Evolutionary conservation across 2,888 invertebrate genomes (phyloP), one percentile per base, ranked within the genome.

Genomic region (Netelia inedita): DNA sequence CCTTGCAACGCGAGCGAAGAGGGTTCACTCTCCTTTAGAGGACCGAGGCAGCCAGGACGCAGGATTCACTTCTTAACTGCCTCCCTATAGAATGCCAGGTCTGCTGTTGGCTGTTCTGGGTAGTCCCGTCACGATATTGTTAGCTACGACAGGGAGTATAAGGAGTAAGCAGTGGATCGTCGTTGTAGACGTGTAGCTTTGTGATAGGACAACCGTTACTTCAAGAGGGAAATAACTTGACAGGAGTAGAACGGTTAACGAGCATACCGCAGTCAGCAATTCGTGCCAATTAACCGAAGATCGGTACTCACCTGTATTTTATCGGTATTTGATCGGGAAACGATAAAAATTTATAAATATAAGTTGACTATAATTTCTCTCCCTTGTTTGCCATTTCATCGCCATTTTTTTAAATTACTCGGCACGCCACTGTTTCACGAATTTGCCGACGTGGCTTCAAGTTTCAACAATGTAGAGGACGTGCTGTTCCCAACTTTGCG

Each of bases 101-200:
- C 68, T 68, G 21, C 68, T 16, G 16, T n/a, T 14, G 14, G 16
- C 53, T 53, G 53, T 53, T 53, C 53, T 14, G 78, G 68, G 14
- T 68, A 69, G 69, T 68, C 78, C 14, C 55, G 75, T 75, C 43
- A 68, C 68, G 68, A 81, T 74, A 81, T 81, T 81, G 74, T 74
- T 74, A 74, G 74, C 66, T 6, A 8, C 23, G 59, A 35, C 74
- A 41, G 46, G 2, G 61, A 55, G 57, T 10, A 28, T 43, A 28
- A 43, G n/a, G 46, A 50, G 53, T 2, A 35, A 68, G 65, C n/a
- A 21, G 55, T n/a, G 23, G 21, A 76, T 41, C 66, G 41, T 66
- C 57, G 55, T 35, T 53, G 21, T 55, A 28, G 59, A 16, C 35
- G 80, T 16, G 50, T 50, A 61, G 41, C 59, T 59, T 55, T 43